Evolutionary conservation across 1,140 invertebrate species (phyloP), one percentile per base, ranked within the genome.

Genomic region (Ceratosolen fusciceps): DNA sequence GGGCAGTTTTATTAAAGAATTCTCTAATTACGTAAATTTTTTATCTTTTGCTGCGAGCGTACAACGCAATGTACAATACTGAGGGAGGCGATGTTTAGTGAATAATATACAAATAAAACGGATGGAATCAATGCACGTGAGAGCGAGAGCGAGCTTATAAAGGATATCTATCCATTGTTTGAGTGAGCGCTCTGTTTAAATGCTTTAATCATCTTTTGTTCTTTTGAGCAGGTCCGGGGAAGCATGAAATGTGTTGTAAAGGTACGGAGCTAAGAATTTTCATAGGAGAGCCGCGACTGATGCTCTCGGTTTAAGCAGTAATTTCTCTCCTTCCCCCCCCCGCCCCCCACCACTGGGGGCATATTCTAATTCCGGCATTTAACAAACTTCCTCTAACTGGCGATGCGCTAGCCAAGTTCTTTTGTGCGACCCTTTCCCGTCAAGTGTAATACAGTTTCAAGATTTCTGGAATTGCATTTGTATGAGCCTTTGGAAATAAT

Each of bases 351-450:
- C n/a, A n/a, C n/a, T n/a, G n/a, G n/a, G 19, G 56, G 31, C 62
- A 58, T 37, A 29, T 79, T 70, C 72, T 80, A 80, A 80, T 80
- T 80, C 37, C 78, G 70, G 34, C 62, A 71, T 75, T 80, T 71
- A 75, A 47, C 72, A 58, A 34, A 70, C 52, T 58, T 70, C 74
- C 39, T 31, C 49, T 29, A n/a, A 31, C 24, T 74, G n/a, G 29
- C 9, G 29, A 31, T 19, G 21, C 14, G 24, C 52, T 39, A 56
- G 19, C n/a, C 60, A 16, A 19, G 62, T 74, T 72, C 62, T 79
- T 79, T 79, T 79, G 78, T 79, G n/a, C 37, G 16, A 1, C n/a
- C 39, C 39, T 80, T 80, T 71, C 65, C 74, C 65, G 78, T 52
- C 21, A 34, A 49, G 12, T 29, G 37, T 58, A 19, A 31, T n/a